Percentiles rank a stretch among this genome's conserved stretches.
Evolutionary conservation across 2,113 vertebrate genomes (phyloP).

Genomic region (Dipodomys spectabilis): DNA sequence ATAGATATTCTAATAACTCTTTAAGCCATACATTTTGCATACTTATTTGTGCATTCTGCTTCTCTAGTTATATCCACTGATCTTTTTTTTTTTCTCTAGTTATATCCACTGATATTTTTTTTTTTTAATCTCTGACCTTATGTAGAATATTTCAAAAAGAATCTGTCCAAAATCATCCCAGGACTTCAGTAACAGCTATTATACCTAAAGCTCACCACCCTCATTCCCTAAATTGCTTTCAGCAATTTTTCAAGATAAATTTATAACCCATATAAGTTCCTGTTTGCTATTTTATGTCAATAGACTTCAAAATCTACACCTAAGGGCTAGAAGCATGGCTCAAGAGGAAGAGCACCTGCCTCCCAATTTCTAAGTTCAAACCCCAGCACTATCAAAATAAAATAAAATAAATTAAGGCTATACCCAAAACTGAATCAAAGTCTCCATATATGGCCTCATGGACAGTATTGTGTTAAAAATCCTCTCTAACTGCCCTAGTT

Average conservation of each 20-base stretch:
- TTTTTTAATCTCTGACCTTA: slow-evolving; percentile 31
- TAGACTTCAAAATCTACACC: slow-evolving; percentile 1
- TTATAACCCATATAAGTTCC: neutral
- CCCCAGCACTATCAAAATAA: too few species aligned
- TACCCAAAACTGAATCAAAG: neutral
- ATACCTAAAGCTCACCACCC: neutral
- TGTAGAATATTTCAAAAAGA: neutral
- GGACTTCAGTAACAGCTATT: neutral
- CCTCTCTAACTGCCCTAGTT: neutral
- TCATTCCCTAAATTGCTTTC: too few species aligned
- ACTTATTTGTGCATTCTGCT: neutral
- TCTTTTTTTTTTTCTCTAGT: slow-evolving; percentile 38
- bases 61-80: neutral
- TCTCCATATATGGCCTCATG: neutral
- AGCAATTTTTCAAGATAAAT: too few species aligned
- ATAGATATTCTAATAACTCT: neutral
- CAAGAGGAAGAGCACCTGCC: too few species aligned
- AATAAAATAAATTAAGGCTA: neutral
- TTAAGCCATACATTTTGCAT: slow-evolving; percentile 9
- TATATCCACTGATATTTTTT: neutral
- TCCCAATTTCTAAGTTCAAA: too few species aligned
- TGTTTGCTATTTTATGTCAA: neutral
- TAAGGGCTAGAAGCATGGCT: too few species aligned
- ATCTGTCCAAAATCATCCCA: neutral
- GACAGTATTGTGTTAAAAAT: slow-evolving; percentile 4